phyloP scores from a whole-genome alignment of 2,113 vertebrate genomes.

The Callorhinus ursinus region DNA sequence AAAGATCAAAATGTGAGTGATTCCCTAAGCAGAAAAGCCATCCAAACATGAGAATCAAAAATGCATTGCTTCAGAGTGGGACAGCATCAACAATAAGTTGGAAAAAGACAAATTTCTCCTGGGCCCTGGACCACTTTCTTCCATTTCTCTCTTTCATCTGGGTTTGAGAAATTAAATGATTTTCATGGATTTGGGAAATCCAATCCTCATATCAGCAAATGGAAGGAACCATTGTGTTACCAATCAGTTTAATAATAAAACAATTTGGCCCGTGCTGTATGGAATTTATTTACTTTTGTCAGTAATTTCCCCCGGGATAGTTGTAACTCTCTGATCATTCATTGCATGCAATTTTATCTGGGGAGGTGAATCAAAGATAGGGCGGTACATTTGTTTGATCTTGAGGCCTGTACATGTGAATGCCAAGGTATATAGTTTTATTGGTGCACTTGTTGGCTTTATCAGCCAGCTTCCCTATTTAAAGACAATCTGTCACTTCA shows the following conservation, averaged over 20 bases:
- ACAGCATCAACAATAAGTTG: background rate
- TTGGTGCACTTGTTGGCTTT: background rate
- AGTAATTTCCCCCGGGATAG: constrained; percentile 48
- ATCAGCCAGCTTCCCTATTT: background rate
- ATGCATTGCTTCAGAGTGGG: background rate
- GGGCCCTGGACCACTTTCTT: background rate
- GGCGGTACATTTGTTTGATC: background rate
- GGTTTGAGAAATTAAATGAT: constrained; percentile 68
- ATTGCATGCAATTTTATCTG: background rate
- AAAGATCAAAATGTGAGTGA: constrained; percentile 22
- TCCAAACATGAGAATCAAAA: constrained; percentile 53
- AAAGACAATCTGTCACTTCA: constrained; percentile 40
- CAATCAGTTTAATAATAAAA: constrained; percentile 38
- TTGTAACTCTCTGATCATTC: constrained; percentile 31
- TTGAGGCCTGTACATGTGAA: background rate
- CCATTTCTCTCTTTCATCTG: constrained; percentile 46
- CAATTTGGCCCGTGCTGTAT: background rate
- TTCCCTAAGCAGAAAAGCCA: constrained; percentile 36
- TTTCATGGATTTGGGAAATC: constrained; percentile 51
- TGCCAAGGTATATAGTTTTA: background rate
- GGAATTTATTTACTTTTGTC: constrained; percentile 57
- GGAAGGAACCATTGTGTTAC: background rate
- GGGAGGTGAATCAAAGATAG: background rate
- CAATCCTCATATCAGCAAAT: constrained; percentile 36
- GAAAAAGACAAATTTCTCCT: constrained; percentile 60